Base-by-base conservation (phyloP, 1,140 invertebrate species). In the Scaptomyza graminum region DNA sequence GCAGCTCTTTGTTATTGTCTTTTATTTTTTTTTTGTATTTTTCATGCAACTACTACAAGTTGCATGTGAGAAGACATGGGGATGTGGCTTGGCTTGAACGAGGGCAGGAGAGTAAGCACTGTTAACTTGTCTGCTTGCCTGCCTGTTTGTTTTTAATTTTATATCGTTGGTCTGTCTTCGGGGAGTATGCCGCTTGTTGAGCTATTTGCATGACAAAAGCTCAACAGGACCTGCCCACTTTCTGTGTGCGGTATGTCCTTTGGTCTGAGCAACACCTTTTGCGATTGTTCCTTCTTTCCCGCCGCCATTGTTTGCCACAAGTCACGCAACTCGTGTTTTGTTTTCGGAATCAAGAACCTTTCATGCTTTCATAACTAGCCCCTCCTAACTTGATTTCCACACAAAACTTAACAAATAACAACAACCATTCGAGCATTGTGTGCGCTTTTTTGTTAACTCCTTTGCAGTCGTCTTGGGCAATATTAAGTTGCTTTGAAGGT, bases 141-240 rank as follows among this genome's bases (percentile, higher is more conserved):
- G 46, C 63, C 37, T 83, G 62, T 84, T 84, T 84, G 72, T 77
- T 84, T 84, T 84, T 80, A 84, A 84, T 84, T 84, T 69, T 63
- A 63, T 65, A 46, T 64, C 34, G 43, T 52, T 11, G 43, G 55
- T 57, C 60, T 68, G 55, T 67, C 69, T 72, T 50, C 52, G 39
- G 28, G 59, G 37, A 34, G 59, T 47, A 64, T 64, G 64, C 72
- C 55, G 62, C 81, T 80, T 73, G 76, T 79, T 84, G 52, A 76
- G 63, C 73, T 72, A 85, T 85, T 84, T 84, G 81, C 81, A 84
- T 84, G 81, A 84, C 76, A 84, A 84, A 84, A 74, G 81, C 80
- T 65, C 61, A 55, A 66, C 68, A 65, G 56, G 66, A 67, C 37
- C 43, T 77, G 66, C 50, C 67, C 66, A 71, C 49, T 57, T 7